phyloP scores from a whole-genome alignment of 2,113 vertebrate species.

The Ciconia stormi region DNA sequence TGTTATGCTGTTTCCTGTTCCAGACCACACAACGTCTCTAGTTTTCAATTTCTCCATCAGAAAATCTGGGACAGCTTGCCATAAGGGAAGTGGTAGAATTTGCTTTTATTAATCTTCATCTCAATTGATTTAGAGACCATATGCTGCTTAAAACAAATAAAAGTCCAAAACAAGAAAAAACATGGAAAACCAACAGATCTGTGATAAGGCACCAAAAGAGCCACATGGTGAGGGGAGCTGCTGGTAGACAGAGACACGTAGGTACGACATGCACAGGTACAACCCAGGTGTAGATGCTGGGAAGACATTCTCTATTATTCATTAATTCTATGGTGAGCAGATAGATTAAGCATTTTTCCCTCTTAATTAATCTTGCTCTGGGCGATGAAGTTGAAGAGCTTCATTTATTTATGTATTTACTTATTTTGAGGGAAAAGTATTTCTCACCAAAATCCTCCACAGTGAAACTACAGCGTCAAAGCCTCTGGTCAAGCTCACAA shows the following conservation, averaged over 20 bases:
- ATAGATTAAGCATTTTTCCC: slow-evolving; percentile 18
- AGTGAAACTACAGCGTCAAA: not conserved
- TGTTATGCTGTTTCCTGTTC: not conserved
- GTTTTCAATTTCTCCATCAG: not conserved
- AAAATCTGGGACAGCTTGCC: not conserved
- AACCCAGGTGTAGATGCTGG: not conserved
- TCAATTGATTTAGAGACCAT: not conserved
- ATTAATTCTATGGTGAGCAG: slow-evolving; percentile 26
- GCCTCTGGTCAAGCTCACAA: not conserved
- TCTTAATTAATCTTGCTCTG: slow-evolving; percentile 33
- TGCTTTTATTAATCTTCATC: not conserved
- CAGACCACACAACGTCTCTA: not conserved
- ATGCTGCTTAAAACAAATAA: not conserved
- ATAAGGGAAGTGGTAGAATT: not conserved
- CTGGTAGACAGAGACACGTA: not conserved
- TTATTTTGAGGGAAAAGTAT: not conserved
- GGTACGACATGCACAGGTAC: not conserved
- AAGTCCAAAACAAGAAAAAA: not conserved
- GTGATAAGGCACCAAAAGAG: not conserved
- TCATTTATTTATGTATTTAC: slow-evolving; percentile 44
- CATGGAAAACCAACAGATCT: not conserved
- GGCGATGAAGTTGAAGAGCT: not conserved
- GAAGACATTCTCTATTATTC: not conserved
- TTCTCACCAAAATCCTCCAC: not conserved
- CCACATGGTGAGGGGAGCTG: not conserved